Percentiles rank a stretch among this genome's conserved stretches.
These are phyloP conservation scores for Nesidiocoris tenuis DNA, from an alignment of 2,888 invertebrate species.

Conservation along the genomic window DNA sequence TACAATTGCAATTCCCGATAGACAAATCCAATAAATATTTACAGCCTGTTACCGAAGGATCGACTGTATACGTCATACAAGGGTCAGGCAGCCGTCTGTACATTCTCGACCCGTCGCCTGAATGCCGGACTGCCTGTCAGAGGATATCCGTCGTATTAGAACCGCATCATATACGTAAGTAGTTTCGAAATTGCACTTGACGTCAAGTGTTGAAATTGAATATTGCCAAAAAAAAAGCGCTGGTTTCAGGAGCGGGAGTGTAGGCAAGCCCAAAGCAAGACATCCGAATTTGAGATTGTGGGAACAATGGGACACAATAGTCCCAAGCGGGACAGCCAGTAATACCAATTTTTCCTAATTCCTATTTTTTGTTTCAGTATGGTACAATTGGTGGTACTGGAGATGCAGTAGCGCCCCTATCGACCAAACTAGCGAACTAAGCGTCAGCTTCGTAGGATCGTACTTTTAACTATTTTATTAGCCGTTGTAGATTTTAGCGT, in stretches of 20 bases:
- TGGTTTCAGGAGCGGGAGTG: too few relatives aligned
- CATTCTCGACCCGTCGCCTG: slow-evolving; percentile 71
- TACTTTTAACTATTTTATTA: slow-evolving; percentile 64
- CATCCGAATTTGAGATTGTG: too few relatives aligned
- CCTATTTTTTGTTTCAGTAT: slow-evolving; percentile 61
- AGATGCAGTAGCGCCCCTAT: slow-evolving; percentile 66
- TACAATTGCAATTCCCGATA: too few relatives aligned
- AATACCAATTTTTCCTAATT: too few relatives aligned
- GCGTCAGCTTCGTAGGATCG: slow-evolving; percentile 69
- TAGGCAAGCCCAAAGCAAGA: too few relatives aligned
- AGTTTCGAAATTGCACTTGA: too few relatives aligned
- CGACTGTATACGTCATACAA: slow-evolving; percentile 73
- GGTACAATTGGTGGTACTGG: slow-evolving; percentile 86
- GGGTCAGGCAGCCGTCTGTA: slow-evolving; percentile 72
- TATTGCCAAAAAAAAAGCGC: too few relatives aligned
- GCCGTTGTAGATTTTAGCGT: too few relatives aligned
- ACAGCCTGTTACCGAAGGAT: slow-evolving; percentile 77
- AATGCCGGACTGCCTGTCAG: slow-evolving; percentile 71
- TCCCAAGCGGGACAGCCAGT: too few relatives aligned
- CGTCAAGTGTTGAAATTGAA: too few relatives aligned
- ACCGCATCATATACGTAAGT: slow-evolving; percentile 74
- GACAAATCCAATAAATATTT: too few relatives aligned
- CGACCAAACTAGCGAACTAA: slow-evolving; percentile 58
- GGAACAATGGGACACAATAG: too few relatives aligned
- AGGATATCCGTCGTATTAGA: slow-evolving; percentile 70